Evolutionary conservation across 2,113 vertebrate genomes (phyloP).

Genomic region (Daubentonia madagascariensis): DNA sequence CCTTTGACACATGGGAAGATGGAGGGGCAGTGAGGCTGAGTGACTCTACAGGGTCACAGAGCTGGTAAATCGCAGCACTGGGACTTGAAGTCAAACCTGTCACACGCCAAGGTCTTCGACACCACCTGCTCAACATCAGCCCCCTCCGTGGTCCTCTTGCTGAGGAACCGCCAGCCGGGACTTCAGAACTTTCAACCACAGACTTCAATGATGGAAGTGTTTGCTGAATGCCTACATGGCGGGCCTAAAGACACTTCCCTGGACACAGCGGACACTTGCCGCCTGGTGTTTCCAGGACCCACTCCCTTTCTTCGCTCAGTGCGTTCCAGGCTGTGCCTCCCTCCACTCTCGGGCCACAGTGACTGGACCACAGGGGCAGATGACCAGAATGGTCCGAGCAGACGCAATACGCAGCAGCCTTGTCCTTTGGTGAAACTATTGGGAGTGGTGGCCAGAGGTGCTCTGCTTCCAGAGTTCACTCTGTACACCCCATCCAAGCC

Average conservation of each 20-base stretch:
- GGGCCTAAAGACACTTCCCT: not conserved
- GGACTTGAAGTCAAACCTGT: not conserved
- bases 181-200: accelerated
- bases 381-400: not conserved
- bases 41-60: not conserved
- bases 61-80: not conserved
- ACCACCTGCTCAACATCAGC: not conserved
- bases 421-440: not conserved
- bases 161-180: not conserved
- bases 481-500: not conserved
- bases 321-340: accelerated
- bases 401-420: not conserved
- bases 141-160: not conserved
- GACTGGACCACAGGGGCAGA: not conserved
- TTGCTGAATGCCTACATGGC: not conserved
- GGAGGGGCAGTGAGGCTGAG: not conserved
- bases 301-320: not conserved
- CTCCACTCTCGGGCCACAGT: not conserved
- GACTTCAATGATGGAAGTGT: not conserved
- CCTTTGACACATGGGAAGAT: not conserved
- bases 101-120: not conserved
- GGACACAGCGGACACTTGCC: no score
- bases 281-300: not conserved
- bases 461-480: not conserved
- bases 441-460: not conserved